These are phyloP conservation scores for Rhincodon typus DNA, from an alignment of 2,797 vertebrate species.

Conservation along the genomic window DNA sequence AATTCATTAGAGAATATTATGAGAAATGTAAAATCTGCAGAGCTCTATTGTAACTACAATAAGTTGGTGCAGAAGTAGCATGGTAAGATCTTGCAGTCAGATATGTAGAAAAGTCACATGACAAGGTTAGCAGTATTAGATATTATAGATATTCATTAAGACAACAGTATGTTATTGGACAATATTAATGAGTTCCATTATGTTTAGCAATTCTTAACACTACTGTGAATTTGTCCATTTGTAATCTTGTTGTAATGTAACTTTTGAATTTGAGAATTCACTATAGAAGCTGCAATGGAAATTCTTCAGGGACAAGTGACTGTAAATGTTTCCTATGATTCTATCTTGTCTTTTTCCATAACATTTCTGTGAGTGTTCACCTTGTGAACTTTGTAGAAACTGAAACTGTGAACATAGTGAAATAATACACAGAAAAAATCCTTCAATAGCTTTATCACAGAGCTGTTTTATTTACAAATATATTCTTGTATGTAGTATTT, in stretches of 20 bases:
- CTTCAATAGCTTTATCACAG: background rate
- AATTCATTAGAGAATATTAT: conserved; percentile 5
- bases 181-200: background rate
- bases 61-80: background rate
- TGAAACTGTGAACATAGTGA: background rate
- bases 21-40: background rate
- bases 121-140: background rate
- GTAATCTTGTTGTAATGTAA: background rate
- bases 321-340: background rate
- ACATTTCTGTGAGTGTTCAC: background rate
- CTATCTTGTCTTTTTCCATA: background rate
- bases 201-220: background rate
- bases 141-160: background rate
- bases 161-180: too few species aligned
- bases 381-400: background rate
- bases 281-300: background rate
- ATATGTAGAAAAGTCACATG: background rate
- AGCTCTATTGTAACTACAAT: background rate
- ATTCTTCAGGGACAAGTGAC: background rate
- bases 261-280: background rate
- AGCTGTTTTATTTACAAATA: background rate
- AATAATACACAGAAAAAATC: background rate
- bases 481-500: background rate
- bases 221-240: background rate
- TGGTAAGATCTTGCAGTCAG: background rate